Percentiles rank a stretch among this genome's conserved stretches.
phyloP scores from a whole-genome alignment of 2,888 invertebrate genomes.

The Microplitis manilae region DNA sequence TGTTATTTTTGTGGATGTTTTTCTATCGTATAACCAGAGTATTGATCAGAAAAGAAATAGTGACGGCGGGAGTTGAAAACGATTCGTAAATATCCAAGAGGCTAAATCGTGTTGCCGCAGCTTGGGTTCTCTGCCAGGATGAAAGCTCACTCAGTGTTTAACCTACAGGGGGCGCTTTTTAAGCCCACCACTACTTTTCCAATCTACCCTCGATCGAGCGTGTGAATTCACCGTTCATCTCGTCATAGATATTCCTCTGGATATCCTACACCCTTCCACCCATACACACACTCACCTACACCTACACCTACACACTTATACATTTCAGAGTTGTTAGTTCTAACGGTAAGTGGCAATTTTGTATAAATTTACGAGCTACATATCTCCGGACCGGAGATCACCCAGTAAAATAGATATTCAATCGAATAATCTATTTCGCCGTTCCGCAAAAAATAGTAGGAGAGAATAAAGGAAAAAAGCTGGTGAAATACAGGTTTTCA shows the following conservation, averaged over 20 bases:
- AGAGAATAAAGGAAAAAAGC: not conserved
- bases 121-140: not conserved
- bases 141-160: not conserved
- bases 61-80: constrained; percentile 2
- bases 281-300: constrained; percentile 21
- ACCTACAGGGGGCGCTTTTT: constrained; percentile 3
- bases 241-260: constrained; percentile 24
- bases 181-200: constrained; percentile 5
- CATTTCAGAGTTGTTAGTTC: constrained; percentile 45
- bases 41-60: constrained; percentile 11
- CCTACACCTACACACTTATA: no score
- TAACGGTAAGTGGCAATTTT: constrained; percentile 49
- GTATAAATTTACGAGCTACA: constrained; percentile 45
- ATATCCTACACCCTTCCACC: constrained; percentile 18
- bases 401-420: constrained; percentile 29
- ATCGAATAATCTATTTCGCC: constrained; percentile 13
- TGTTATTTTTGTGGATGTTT: not conserved
- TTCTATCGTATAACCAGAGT: not conserved
- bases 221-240: constrained; percentile 25
- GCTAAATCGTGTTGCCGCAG: not conserved
- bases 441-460: not conserved
- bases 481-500: no score
- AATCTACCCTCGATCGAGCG: constrained; percentile 30
- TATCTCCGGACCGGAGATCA: constrained; percentile 26
- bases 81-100: constrained; percentile 13